phyloP scores from a whole-genome alignment of 2,113 vertebrate species.

The Mobula birostris region DNA sequence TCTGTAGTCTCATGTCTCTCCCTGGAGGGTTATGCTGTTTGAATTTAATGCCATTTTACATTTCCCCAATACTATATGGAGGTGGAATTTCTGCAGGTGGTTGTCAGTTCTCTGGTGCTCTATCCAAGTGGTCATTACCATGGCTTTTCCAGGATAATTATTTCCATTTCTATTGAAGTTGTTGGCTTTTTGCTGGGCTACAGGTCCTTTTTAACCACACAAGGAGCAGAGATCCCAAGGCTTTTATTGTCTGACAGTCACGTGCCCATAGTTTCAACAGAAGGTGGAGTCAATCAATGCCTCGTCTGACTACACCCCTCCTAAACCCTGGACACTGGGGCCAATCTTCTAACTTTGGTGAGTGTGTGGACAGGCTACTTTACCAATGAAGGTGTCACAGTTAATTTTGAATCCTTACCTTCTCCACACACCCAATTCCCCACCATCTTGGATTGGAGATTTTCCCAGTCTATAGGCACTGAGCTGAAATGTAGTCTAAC shows the following conservation, averaged over 20 bases:
- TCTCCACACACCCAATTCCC: too few species aligned
- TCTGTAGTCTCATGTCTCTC: too few species aligned
- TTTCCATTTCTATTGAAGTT: not conserved
- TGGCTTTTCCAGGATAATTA: not conserved
- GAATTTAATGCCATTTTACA: not conserved
- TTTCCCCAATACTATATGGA: too few species aligned
- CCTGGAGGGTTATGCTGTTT: not conserved
- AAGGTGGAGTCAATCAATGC: not conserved
- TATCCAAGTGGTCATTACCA: not conserved
- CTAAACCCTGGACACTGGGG: not conserved
- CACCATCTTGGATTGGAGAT: too few species aligned
- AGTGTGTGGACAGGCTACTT: too few species aligned
- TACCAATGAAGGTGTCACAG: too few species aligned
- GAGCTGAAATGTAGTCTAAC: too few species aligned
- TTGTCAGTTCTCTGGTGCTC: too few species aligned
- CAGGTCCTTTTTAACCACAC: not conserved
- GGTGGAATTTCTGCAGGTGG: not conserved
- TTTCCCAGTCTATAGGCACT: too few species aligned
- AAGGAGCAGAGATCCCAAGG: too few species aligned
- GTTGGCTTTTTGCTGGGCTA: not conserved
- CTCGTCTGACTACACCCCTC: not conserved
- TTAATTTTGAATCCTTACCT: too few species aligned
- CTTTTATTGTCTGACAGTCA: too few species aligned
- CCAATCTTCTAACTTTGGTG: not conserved
- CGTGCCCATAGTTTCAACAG: not conserved